Evolutionary conservation across 2,888 invertebrate genomes (phyloP).

Genomic region (Ichneumoninae sp.): DNA sequence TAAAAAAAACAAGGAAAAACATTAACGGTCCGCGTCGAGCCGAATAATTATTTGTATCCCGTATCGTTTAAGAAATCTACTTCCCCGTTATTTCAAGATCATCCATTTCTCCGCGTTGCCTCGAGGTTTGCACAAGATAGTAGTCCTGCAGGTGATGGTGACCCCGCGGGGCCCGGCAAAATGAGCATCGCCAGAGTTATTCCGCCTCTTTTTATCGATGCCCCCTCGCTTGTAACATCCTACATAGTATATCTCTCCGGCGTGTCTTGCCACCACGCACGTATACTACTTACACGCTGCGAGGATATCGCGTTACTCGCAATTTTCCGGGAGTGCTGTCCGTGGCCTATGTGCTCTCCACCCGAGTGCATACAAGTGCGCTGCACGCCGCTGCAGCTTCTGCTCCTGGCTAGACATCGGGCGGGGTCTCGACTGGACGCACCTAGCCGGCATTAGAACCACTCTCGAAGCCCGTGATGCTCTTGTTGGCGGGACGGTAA

Average conservation of each 20-base stretch:
- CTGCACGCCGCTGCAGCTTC: background rate
- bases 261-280: constrained; percentile 23
- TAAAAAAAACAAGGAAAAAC: background rate
- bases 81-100: constrained; percentile 45
- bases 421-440: constrained; percentile 62
- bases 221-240: constrained; percentile 15
- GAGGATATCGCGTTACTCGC: constrained; percentile 72
- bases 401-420: constrained; percentile 54
- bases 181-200: constrained; percentile 67
- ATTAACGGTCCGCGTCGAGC: constrained; percentile 14
- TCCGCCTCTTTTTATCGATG: constrained; percentile 59
- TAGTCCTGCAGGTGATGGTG: constrained; percentile 49
- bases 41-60: constrained; percentile 46
- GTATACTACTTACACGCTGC: constrained; percentile 54
- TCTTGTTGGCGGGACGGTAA: constrained; percentile 62
- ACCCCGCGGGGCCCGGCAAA: constrained; percentile 54
- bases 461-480: constrained; percentile 49
- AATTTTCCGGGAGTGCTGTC: constrained; percentile 72
- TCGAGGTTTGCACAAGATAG: constrained; percentile 8
- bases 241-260: constrained; percentile 32
- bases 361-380: constrained; percentile 9
- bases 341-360: constrained; percentile 51
- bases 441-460: constrained; percentile 58
- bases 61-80: constrained; percentile 28
- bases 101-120: constrained; percentile 43